phyloP scores from a whole-genome alignment of 2,797 vertebrate species.

The Margarornis squamiger region DNA sequence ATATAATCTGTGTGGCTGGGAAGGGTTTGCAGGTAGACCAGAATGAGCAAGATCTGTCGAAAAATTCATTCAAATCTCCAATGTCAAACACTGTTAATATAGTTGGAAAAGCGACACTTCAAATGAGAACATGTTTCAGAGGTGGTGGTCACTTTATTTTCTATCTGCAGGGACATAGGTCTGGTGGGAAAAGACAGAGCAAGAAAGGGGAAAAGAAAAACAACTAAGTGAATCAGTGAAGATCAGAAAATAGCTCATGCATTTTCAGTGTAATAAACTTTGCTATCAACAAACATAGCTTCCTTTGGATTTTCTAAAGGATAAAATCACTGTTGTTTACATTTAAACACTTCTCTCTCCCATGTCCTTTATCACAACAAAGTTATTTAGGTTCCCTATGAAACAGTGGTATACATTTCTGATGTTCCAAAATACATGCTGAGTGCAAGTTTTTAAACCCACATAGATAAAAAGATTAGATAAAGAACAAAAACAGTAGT shows the following conservation, averaged over 20 bases:
- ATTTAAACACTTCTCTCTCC: constrained; percentile 38
- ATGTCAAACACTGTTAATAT: too few relatives aligned
- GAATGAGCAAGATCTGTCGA: rapidly evolving
- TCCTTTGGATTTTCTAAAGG: background rate
- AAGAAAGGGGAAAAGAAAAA: background rate
- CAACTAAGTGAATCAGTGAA: background rate
- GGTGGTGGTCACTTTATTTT: background rate
- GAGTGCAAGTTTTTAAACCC: constrained; percentile 40
- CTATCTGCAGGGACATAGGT: background rate
- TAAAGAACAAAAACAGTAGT: constrained; percentile 17
- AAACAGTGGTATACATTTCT: background rate
- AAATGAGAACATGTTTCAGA: background rate
- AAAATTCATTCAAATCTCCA: background rate
- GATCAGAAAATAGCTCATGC: background rate
- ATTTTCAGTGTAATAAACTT: background rate
- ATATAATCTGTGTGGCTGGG: background rate
- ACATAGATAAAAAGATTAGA: constrained; percentile 52
- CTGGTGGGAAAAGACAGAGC: background rate
- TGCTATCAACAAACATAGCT: background rate
- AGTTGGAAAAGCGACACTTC: background rate
- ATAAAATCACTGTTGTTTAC: constrained; percentile 21
- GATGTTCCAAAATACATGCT: background rate
- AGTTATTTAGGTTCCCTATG: background rate
- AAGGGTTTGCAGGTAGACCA: rapidly evolving
- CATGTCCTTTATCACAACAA: constrained; percentile 51